phyloP scores from a whole-genome alignment of 2,888 invertebrate genomes.

The Anthophora plumipes region DNA sequence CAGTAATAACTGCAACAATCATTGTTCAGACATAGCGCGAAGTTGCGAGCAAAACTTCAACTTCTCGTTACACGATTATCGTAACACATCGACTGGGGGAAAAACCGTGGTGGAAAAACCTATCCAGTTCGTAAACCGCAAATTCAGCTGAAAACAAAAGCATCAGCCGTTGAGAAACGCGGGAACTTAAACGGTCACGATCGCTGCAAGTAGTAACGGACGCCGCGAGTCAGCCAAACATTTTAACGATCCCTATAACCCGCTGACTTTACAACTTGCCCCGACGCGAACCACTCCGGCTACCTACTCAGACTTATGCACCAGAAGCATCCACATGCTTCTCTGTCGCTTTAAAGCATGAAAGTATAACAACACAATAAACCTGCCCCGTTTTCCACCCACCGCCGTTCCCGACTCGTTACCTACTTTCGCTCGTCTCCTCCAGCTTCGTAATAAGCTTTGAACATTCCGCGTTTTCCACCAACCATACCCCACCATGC shows the following conservation, averaged over 20 bases:
- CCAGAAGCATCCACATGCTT: conserved; percentile 15
- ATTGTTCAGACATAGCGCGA: no score
- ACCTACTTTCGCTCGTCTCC: conserved; percentile 30
- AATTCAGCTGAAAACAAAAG: conserved; percentile 13
- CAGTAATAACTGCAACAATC: neutral
- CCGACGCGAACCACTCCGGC: conserved; percentile 8
- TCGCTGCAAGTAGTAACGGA: conserved; percentile 39
- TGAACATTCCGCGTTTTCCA: conserved; percentile 25
- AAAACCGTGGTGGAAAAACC: neutral
- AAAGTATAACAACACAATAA: conserved; percentile 56
- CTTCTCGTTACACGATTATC: neutral
- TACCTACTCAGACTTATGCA: conserved; percentile 28
- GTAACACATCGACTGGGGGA: neutral
- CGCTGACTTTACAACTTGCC: conserved; percentile 46
- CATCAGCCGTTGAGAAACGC: neutral
- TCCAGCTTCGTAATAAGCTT: conserved; percentile 27
- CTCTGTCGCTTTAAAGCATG: conserved; percentile 23
- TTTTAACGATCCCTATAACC: conserved; percentile 51
- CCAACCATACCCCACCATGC: neutral
- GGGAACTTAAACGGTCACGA: conserved; percentile 39
- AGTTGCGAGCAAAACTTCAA: neutral
- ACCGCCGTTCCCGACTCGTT: conserved; percentile 19
- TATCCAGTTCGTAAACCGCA: neutral
- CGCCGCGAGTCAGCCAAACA: conserved; percentile 52
- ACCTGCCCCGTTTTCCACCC: conserved; percentile 20